A percentile compares a stretch with the other conserved stretches of the same genome.
Evolutionary conservation across 2,797 vertebrate species (phyloP).

Genomic region (Scarus forsteni): DNA sequence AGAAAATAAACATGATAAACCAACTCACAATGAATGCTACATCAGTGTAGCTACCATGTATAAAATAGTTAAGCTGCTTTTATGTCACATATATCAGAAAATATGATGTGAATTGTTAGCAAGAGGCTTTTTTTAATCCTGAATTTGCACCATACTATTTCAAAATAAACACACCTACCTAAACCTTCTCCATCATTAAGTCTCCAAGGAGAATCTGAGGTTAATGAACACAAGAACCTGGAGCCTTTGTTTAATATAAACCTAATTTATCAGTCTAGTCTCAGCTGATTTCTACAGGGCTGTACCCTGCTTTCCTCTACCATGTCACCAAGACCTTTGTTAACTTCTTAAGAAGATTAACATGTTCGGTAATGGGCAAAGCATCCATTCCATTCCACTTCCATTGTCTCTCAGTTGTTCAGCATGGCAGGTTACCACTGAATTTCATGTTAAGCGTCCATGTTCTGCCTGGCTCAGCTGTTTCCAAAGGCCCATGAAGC

Average conservation of each 20-base stretch:
- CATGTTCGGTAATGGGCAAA: slow-evolving; percentile 63
- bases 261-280: slow-evolving; percentile 42
- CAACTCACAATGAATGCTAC: no score
- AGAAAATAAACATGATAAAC: no score
- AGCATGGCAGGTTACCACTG: slow-evolving; percentile 50
- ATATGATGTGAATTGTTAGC: not conserved
- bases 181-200: not conserved
- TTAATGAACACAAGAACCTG: slow-evolving; percentile 48
- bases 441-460: slow-evolving; percentile 53
- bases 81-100: slow-evolving; percentile 1
- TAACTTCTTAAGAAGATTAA: slow-evolving; percentile 78
- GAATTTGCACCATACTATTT: slow-evolving; percentile 5
- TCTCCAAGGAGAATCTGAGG: slow-evolving; percentile 46
- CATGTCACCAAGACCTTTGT: slow-evolving; percentile 68
- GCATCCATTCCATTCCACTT: slow-evolving; percentile 57
- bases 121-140: not conserved
- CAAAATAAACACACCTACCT: slow-evolving; percentile 12
- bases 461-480: slow-evolving; percentile 63
- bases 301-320: slow-evolving; percentile 34
- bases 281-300: slow-evolving; percentile 36
- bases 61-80: slow-evolving; percentile 5
- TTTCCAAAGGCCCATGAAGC: slow-evolving; percentile 26
- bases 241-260: slow-evolving; percentile 52
- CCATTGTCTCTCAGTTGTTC: slow-evolving; percentile 65
- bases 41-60: no score